Conservation (phyloP, 37 sponge, comb jelly and placozoan species). For the Haliclona indistincta region DNA sequence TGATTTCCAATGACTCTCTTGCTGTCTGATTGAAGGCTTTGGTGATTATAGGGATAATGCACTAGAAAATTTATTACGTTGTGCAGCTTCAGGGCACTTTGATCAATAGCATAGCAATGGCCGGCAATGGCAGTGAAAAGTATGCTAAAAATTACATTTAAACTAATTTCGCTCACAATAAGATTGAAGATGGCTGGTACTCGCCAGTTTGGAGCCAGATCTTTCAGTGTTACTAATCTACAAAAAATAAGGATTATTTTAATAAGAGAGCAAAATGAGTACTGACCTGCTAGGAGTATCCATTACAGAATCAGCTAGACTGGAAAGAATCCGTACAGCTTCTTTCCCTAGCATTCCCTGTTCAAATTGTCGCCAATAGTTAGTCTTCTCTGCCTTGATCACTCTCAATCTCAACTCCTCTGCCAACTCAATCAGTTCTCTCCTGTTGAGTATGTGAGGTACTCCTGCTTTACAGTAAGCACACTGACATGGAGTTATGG, state of each 20-base stretch:
- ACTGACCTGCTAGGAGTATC: constrained; percentile 69
- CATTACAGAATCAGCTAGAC: constrained; percentile 75
- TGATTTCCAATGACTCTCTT: too few species aligned
- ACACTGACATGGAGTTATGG: too few species aligned
- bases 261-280: background rate
- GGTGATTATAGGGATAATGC: too few species aligned
- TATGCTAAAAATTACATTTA: too few species aligned
- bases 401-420: constrained; percentile 79
- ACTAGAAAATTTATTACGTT: too few species aligned
- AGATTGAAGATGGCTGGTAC: constrained; percentile 36
- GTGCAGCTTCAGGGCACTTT: too few species aligned
- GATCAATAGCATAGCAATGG: background rate
- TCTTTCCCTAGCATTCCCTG: constrained; percentile 83
- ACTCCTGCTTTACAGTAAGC: constrained; percentile 41
- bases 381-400: constrained; percentile 89
- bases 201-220: constrained; percentile 78
- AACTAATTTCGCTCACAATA: constrained; percentile 7
- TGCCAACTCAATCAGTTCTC: constrained; percentile 78
- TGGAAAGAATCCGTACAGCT: constrained; percentile 74
- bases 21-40: too few species aligned
- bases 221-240: constrained; percentile 77
- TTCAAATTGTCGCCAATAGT: constrained; percentile 95
- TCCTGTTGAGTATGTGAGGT: constrained; percentile 65
- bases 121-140: too few species aligned
- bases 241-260: background rate